phyloP scores from a whole-genome alignment of 2,113 vertebrate genomes.

The Colaptes auratus region DNA sequence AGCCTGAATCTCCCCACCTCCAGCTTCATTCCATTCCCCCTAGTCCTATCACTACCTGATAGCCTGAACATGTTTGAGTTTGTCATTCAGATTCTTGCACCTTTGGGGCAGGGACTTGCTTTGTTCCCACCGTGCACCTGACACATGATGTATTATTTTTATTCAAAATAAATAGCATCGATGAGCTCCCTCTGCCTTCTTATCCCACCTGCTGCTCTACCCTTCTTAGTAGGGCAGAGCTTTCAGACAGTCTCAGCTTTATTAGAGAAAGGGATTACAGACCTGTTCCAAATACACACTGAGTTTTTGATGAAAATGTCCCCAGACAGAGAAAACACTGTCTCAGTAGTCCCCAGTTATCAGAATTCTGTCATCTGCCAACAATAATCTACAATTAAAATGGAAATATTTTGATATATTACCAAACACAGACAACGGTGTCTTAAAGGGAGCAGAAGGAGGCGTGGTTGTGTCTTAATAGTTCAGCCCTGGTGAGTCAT shows the following conservation, averaged over 20 bases:
- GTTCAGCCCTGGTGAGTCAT: conserved; percentile 70
- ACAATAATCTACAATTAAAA: conserved; percentile 41
- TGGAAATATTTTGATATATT: conserved; percentile 64
- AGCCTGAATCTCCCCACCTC: too few species aligned
- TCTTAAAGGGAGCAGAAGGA: conserved; percentile 47
- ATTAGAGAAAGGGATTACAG: background rate
- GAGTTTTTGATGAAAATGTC: background rate
- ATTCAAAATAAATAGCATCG: background rate
- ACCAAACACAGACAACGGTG: conserved; percentile 58
- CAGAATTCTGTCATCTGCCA: conserved; percentile 31
- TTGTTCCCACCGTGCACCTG: background rate
- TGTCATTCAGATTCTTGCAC: background rate
- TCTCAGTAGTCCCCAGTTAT: background rate
- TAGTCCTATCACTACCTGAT: too few species aligned
- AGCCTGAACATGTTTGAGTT: background rate
- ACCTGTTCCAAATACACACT: background rate
- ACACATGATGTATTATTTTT: background rate
- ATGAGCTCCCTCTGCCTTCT: background rate
- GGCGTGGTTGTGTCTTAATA: conserved; percentile 43
- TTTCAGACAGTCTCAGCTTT: background rate
- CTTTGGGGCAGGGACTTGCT: background rate
- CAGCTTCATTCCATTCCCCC: too few species aligned
- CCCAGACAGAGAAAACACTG: background rate
- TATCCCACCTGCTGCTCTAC: background rate
- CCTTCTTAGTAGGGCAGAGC: background rate